Base-by-base conservation (phyloP, 2,888 invertebrate species). In the Chaitophorus viminalis region DNA sequence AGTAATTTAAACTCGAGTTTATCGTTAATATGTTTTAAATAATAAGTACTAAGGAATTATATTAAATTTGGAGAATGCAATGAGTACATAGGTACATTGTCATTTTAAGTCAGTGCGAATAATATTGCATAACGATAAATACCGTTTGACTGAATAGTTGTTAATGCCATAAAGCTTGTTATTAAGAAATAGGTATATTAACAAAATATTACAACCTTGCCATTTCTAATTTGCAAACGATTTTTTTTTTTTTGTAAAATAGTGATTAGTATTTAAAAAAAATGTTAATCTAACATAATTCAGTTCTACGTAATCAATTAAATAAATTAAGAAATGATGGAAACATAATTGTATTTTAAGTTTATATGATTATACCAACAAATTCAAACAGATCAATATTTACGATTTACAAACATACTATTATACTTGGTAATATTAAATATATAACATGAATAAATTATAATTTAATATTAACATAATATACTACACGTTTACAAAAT, bases 401-500 rank as follows among this genome's bases (percentile, higher is more conserved):
- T 9, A 46, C 46, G 9, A 46, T 9, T 9, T 9, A 46, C 46
- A 46, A 14, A 46, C 46, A 46, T 46, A 14, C n/a, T 14, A 46
- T 14, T 14, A 46, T 46, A 46, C 46, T 46, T 46, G 0, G 11
- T 46, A 46, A 46, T 46, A 46, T 46, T 11, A 46, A 46, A 46
- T 46, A 11, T 46, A 46, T 46, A 46, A 46, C 46, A 46, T 70
- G 29, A 70, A 70, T 31, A 70, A 31, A 60, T 60, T 14, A 31
- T 70, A 29, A n/a, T 75, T 29, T 29, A 74, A 39, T 83, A 76
- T 84, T 29, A 25, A 75, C 21, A 25, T 65, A 75, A 60, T 39
- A 75, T 65, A 3, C n/a, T 65, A 29, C 36, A 60, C 60, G 9
- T 84, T 84, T 76, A 83, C 60, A 65, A 60, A 84, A 75, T 60